A percentile compares a stretch with the other conserved stretches of the same genome.
These are phyloP conservation scores for Rhopilema esculentum DNA, from an alignment of 30 jellyfish, hydroid and myxozoan genomes.

Conservation along the genomic window DNA sequence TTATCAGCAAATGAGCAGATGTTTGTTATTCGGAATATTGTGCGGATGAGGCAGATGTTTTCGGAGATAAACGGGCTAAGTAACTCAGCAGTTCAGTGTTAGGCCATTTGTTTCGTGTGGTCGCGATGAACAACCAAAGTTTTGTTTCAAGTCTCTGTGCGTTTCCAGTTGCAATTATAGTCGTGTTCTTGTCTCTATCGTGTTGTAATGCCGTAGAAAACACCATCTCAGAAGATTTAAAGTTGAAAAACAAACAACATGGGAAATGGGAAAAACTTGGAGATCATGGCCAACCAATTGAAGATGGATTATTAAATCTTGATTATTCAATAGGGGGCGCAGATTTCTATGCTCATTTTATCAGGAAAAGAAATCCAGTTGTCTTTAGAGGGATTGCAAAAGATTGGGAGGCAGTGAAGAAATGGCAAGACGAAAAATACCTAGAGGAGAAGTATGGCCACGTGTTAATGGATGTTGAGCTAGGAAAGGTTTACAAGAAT, in stretches of 20 bases:
- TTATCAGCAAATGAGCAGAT: not conserved
- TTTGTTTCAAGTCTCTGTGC: not conserved
- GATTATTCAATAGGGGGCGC: conserved; percentile 88
- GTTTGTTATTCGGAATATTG: not conserved
- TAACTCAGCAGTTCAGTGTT: not conserved
- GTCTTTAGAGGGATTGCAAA: conserved; percentile 87
- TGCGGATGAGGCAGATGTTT: not conserved
- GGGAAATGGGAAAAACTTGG: conserved; percentile 66
- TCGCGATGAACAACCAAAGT: not conserved
- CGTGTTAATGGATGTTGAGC: conserved; percentile 87
- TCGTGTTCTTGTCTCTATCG: not conserved
- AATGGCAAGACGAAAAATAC: conserved; percentile 89
- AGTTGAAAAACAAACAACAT: too few species aligned
- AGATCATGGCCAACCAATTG: conserved; percentile 83
- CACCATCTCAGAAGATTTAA: too few species aligned
- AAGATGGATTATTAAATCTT: conserved; percentile 67
- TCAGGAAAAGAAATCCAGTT: conserved; percentile 85
- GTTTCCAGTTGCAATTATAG: not conserved
- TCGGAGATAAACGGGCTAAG: not conserved
- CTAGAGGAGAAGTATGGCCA: conserved; percentile 73
- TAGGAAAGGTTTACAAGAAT: conserved; percentile 72
- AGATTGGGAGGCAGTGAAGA: conserved; percentile 86
- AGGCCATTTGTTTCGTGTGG: not conserved
- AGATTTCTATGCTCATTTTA: conserved; percentile 86
- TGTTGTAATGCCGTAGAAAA: not conserved